Evolutionary conservation across 2,113 vertebrate genomes (phyloP).

Genomic region (Suricata suricatta): DNA sequence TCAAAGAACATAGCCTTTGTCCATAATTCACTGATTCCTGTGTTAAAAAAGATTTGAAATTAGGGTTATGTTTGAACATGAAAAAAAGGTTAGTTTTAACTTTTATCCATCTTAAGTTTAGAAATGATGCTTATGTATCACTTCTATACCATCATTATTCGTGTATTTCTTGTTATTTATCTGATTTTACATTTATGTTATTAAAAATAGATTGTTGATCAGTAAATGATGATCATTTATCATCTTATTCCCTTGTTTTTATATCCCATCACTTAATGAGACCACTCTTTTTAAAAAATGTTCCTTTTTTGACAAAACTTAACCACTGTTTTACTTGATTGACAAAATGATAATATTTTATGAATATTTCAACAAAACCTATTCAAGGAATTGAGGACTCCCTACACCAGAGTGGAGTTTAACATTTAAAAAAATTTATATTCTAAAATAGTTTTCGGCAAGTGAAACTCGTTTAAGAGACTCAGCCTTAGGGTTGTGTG

Average conservation of each 20-base stretch:
- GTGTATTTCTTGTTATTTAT: conserved; percentile 29
- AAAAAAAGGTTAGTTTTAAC: not conserved
- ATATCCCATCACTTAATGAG: not conserved
- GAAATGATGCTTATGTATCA: conserved; percentile 5
- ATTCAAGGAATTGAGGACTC: not conserved
- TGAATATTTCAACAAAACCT: conserved; percentile 1
- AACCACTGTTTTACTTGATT: conserved; percentile 33
- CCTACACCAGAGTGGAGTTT: not conserved
- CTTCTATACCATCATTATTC: conserved; percentile 15
- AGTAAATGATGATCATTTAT: conserved; percentile 34
- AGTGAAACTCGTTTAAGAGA: conserved; percentile 78
- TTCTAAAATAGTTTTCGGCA: conserved; percentile 75
- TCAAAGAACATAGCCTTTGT: not conserved
- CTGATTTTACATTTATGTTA: conserved; percentile 16
- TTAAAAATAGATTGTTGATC: conserved; percentile 43
- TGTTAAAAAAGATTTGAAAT: conserved; percentile 32
- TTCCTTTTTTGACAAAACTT: not conserved
- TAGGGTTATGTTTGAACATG: conserved; percentile 4
- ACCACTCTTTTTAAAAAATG: not conserved
- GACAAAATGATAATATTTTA: not conserved
- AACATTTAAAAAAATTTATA: not conserved
- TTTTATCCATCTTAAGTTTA: conserved; percentile 21
- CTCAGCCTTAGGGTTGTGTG: conserved; percentile 64
- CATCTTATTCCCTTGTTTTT: conserved; percentile 1
- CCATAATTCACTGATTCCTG: not conserved